These are phyloP conservation scores for Epinotia nisella DNA, from an alignment of 2,888 invertebrate genomes.

Conservation along the genomic window DNA sequence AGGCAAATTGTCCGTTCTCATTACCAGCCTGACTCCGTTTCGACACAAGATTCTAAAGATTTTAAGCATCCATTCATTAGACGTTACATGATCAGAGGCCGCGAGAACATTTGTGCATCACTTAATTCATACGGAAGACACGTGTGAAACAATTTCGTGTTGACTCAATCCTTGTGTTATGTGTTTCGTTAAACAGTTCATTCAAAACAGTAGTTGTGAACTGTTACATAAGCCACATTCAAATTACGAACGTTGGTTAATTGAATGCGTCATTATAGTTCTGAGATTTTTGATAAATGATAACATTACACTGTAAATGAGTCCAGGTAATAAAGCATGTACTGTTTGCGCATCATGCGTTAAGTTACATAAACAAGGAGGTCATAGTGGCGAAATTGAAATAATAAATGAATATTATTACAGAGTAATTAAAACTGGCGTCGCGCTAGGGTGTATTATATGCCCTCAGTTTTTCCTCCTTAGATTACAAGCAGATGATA, in stretches of 20 bases:
- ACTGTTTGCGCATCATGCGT: conserved; percentile 38
- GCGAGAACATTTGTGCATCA: conserved; percentile 49
- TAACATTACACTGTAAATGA: conserved; percentile 41
- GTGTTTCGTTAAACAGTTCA: conserved; percentile 67
- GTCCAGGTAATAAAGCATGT: conserved; percentile 39
- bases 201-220: conserved; percentile 63
- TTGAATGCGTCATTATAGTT: conserved; percentile 57
- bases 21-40: conserved; percentile 47
- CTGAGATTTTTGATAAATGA: conserved; percentile 43
- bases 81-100: conserved; percentile 53
- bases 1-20: conserved; percentile 33
- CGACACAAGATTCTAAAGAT: conserved; percentile 48
- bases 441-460: conserved; percentile 1
- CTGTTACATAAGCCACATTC: conserved; percentile 67
- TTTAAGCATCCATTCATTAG: conserved; percentile 52
- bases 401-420: conserved; percentile 11
- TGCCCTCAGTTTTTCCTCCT: neutral
- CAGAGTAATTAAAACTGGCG: neutral
- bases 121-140: conserved; percentile 57
- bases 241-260: conserved; percentile 70
- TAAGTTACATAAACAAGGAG: conserved; percentile 40
- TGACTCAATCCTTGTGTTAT: conserved; percentile 56
- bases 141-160: conserved; percentile 56
- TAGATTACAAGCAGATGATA: neutral
- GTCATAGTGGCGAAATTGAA: conserved; percentile 40